Evolutionary conservation across 2,888 invertebrate genomes (phyloP), one percentile per base, ranked within the genome.

Genomic region (Antheraea assamensis): DNA sequence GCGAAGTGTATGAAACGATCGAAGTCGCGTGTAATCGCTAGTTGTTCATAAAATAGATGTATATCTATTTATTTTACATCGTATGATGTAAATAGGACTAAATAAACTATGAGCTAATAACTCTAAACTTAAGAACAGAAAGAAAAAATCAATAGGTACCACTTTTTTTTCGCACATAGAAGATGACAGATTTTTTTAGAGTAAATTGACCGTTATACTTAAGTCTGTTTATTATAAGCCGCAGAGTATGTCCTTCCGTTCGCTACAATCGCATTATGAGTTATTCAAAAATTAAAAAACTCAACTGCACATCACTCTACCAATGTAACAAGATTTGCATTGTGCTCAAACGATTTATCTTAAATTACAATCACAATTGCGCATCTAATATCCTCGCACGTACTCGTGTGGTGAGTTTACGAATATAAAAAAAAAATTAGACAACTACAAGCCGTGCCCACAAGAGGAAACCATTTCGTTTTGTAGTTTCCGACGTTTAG

Each of bases 341-440:
- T 68, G 31, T 68, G 35, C 66, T 68, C 31, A 68, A 35, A 31
- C 31, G 24, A 68, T 68, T 68, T 68, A 35, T 68, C 31, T 68
- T 8, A 68, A 31, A 35, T 68, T 68, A n/a, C 35, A 68, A 68
- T 68, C 66, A 31, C 31, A 35, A 31, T 31, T 31, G 17, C 21
- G 66, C 35, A 35, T 35, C 31, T 68, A 68, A 68, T 68, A 35
- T 68, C 17, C 19, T 52, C 19, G 49, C 19, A 55, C 55, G 21
- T 55, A 55, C n/a, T n/a, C n/a, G 21, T 55, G n/a, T 55, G n/a
- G n/a, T n/a, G 55, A n/a, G 21, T 21, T 52, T n/a, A n/a, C 55
- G n/a, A n/a, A 55, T 55, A 52, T 42, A 42, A 42, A 52, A 52
- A 52, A 19, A 52, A 19, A 52, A 52, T n/a, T n/a, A 52, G 49